These are phyloP conservation scores for Mirza zaza DNA, from an alignment of 2,113 vertebrate species.

Conservation along the genomic window DNA sequence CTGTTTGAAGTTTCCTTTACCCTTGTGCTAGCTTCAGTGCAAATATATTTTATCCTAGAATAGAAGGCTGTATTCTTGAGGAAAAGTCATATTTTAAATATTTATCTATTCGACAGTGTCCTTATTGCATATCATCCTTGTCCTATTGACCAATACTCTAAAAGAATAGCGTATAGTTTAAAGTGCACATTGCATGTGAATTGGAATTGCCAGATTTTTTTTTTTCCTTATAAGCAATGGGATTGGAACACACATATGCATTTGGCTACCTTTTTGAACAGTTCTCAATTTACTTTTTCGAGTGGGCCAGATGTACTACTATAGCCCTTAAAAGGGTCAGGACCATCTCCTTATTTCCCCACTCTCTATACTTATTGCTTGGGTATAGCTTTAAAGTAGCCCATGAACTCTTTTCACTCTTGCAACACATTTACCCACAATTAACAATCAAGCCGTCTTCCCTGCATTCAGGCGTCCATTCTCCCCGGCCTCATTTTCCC, in stretches of 20 bases:
- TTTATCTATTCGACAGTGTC: slow-evolving; percentile 82
- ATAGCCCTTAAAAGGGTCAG: slow-evolving; percentile 85
- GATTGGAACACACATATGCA: slow-evolving; percentile 82
- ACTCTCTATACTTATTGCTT: slow-evolving; percentile 85
- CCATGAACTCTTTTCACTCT: slow-evolving; percentile 92
- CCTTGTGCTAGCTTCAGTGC: slow-evolving; percentile 81
- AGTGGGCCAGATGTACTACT: slow-evolving; percentile 86
- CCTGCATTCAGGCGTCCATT: slow-evolving; percentile 87
- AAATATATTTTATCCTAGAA: slow-evolving; percentile 82
- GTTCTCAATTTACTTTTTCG: slow-evolving; percentile 87
- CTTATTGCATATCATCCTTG: slow-evolving; percentile 78
- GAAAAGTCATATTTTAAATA: slow-evolving; percentile 86
- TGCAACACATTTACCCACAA: slow-evolving; percentile 94
- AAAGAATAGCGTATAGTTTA: slow-evolving; percentile 64
- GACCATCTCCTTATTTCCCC: slow-evolving; percentile 83
- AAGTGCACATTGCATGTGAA: slow-evolving; percentile 63
- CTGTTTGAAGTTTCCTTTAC: slow-evolving; percentile 87
- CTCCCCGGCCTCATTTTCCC: slow-evolving; percentile 91
- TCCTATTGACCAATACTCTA: slow-evolving; percentile 78
- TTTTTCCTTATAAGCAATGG: slow-evolving; percentile 75
- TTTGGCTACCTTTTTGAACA: slow-evolving; percentile 83
- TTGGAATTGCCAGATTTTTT: slow-evolving; percentile 71
- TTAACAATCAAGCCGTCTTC: slow-evolving; percentile 95
- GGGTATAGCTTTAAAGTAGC: slow-evolving; percentile 91
- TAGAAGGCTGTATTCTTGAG: slow-evolving; percentile 79